phyloP scores from a whole-genome alignment of 1,140 invertebrate genomes.

The Nylanderia fulva region DNA sequence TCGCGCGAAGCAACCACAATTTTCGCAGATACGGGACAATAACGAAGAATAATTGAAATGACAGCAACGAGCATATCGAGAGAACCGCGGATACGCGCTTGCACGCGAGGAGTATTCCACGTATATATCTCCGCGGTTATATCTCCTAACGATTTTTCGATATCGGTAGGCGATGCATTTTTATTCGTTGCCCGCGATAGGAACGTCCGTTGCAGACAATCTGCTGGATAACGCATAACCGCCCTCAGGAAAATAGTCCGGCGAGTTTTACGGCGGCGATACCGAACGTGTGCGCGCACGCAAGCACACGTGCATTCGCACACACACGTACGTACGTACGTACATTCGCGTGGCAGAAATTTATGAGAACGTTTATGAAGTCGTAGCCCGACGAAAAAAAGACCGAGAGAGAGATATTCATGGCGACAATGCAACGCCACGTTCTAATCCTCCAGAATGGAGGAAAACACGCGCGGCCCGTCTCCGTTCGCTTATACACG shows the following conservation, averaged over 20 bases:
- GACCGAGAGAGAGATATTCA: conserved; percentile 51
- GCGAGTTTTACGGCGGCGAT: conserved; percentile 62
- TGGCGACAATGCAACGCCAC: conserved; percentile 57
- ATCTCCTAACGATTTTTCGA: conserved; percentile 75
- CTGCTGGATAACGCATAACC: conserved; percentile 72
- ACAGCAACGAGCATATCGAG: conserved; percentile 33
- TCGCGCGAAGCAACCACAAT: conserved; percentile 42
- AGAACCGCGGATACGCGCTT: not conserved
- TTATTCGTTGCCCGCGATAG: conserved; percentile 67
- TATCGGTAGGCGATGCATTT: conserved; percentile 72
- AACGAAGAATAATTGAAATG: conserved; percentile 70
- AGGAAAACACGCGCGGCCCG: conserved; percentile 10
- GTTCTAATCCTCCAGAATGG: conserved; percentile 69
- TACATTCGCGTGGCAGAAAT: conserved; percentile 51
- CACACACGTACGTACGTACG: not conserved
- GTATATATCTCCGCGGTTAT: conserved; percentile 68
- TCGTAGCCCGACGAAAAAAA: conserved; percentile 52
- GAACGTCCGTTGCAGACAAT: conserved; percentile 72
- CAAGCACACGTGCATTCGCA: not conserved
- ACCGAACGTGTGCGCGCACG: conserved; percentile 1
- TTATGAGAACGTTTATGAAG: conserved; percentile 76
- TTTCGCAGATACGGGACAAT: conserved; percentile 52
- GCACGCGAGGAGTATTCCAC: conserved; percentile 20
- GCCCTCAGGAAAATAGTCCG: conserved; percentile 63
- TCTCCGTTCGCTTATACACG: conserved; percentile 45